These are phyloP conservation scores for Zoroaster sp. DNA, from an alignment of 53 echinoderm and acorn worm species.

Conservation along the genomic window DNA sequence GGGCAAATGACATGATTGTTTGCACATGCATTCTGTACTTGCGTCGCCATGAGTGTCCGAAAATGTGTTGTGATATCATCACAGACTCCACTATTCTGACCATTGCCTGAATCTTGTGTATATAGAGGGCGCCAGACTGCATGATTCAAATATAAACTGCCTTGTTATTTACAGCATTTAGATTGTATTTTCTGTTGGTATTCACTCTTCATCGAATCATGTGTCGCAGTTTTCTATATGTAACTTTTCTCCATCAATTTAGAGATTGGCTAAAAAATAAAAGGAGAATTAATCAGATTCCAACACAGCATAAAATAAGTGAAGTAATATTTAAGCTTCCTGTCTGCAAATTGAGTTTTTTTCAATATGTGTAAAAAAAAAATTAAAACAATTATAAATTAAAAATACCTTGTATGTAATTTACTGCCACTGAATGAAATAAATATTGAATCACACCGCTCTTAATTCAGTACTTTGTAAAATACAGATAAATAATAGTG, in stretches of 20 bases:
- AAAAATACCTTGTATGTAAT: conserved; percentile 13
- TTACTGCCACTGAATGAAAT: conserved; percentile 25
- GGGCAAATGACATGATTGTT: too few relatives aligned
- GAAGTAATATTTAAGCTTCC: neutral
- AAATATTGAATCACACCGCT: conserved; percentile 31
- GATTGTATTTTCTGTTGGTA: neutral
- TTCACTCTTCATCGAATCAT: neutral
- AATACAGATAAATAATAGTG: conserved; percentile 38
- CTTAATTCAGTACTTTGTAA: conserved; percentile 54
- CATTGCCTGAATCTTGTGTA: too few relatives aligned
- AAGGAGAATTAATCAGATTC: too few relatives aligned
- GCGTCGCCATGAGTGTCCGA: too few relatives aligned
- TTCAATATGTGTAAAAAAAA: neutral
- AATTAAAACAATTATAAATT: neutral
- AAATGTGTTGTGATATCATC: too few relatives aligned
- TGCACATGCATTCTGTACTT: too few relatives aligned
- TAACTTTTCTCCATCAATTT: neutral
- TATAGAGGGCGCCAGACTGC: neutral
- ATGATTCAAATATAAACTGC: neutral
- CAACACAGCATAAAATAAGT: neutral
- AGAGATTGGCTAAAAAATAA: neutral
- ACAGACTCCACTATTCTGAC: too few relatives aligned
- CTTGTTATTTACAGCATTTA: neutral
- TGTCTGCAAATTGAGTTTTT: neutral
- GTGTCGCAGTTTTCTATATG: too few relatives aligned